Evolutionary conservation across 2,113 vertebrate species (phyloP), one percentile per base, ranked within the genome.

Genomic region (Crotalus horridus): DNA sequence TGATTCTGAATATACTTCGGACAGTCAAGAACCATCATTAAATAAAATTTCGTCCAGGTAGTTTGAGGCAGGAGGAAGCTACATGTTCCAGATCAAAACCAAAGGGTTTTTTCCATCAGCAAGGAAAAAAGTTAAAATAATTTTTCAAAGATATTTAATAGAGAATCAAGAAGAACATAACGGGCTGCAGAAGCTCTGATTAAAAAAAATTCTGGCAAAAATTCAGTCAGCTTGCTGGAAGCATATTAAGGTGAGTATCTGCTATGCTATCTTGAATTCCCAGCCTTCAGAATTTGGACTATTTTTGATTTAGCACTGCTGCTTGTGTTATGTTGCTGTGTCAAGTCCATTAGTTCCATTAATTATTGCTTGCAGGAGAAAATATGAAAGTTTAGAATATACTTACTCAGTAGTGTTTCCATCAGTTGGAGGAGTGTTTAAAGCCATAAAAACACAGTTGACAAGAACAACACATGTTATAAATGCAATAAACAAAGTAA

Each of bases 401-500:
- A 99, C 99, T 99, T 96, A 99, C 99, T 99, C 99, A 59, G 97
- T 93, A 94, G 97, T 98, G 92, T 89, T 96, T 94, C 95, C 0
- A 0, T 0, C 0, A 58, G 10, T 0, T 13, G 92, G 88, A 81
- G 97, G 95, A 0, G 98, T 97, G 0, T 91, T 97, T 96, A 96
- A 97, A 95, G 99, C 98, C 99, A 99, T 99, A 96, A 98, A 97
- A 94, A 97, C 97, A 81, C 99, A 99, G 96, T 99, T 99, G 97
- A 98, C 97, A 93, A 99, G 61, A 97, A 99, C 99, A 90, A 98
- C 99, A 97, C 97, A 97, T 20, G 98, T 99, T 94, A 99, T 99
- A 97, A 99, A 98, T 59, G 97, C 29, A 94, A 98, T 98, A 98
- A 99, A 99, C 91, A 98, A 97, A 5, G 98, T 99, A 94, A 61